Conservation (phyloP, 2,888 invertebrate genomes). For the Polyommatus icarus region DNA sequence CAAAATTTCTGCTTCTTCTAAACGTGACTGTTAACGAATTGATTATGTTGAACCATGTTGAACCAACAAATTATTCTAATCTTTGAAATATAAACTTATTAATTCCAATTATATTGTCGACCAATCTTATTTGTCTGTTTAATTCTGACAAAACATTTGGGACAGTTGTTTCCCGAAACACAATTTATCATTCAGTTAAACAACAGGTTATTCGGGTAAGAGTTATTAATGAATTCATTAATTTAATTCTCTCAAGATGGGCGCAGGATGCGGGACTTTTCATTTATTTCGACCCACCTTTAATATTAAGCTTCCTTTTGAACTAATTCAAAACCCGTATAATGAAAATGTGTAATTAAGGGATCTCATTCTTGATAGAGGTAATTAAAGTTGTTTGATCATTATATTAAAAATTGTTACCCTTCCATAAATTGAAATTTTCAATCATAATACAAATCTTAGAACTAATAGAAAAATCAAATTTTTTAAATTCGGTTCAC, state of each 20-base stretch:
- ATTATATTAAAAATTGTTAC: too few species aligned
- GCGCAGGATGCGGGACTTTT: slow-evolving; percentile 49
- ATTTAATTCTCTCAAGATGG: slow-evolving; percentile 32
- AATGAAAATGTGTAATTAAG: slow-evolving; percentile 2
- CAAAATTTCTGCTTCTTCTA: background rate
- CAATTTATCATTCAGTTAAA: slow-evolving; percentile 15
- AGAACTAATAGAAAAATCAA: too few species aligned
- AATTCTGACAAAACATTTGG: slow-evolving; percentile 4
- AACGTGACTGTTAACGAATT: background rate
- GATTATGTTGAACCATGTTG: background rate
- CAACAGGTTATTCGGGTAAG: slow-evolving; percentile 31
- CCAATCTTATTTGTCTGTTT: background rate
- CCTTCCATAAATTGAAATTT: too few species aligned
- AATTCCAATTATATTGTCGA: slow-evolving; percentile 2
- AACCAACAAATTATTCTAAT: background rate
- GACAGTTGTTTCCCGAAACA: slow-evolving; percentile 3
- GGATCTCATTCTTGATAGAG: background rate
- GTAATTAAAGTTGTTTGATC: too few species aligned
- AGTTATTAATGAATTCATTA: slow-evolving; percentile 36
- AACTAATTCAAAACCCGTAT: slow-evolving; percentile 42
- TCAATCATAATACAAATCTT: too few species aligned
- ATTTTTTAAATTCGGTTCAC: too few species aligned
- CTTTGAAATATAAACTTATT: background rate
- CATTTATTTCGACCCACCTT: slow-evolving; percentile 59
- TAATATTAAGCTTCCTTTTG: slow-evolving; percentile 52